Evolutionary conservation across 2,797 vertebrate genomes (phyloP), one percentile per base, ranked within the genome.

Genomic region (Sebastes glaucus): DNA sequence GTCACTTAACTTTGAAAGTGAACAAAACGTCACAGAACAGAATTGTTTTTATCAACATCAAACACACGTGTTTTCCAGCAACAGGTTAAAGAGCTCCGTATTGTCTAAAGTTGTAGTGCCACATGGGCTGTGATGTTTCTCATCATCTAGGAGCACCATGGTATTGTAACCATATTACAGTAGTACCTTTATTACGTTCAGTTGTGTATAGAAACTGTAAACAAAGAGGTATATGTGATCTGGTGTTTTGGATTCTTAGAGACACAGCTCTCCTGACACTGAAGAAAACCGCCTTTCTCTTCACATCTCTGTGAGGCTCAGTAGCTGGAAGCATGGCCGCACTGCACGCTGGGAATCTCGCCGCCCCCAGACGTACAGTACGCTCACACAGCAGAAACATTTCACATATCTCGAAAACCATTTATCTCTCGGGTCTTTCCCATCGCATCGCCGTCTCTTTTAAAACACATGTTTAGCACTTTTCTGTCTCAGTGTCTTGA

Each of bases 161-260:
- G 95, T 97, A 95, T 97, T 97, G 96, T 96, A 95, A 94, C 95
- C 95, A 96, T 97, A 96, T 96, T 97, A 99, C 98, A 99, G 98
- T 98, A 99, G 98, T 99, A 98, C 97, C 97, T 96, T 95, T 93
- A 94, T 96, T 89, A 95, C 91, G 94, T 97, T 97, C 97, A 97
- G 96, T 96, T 97, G 96, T 96, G 95, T 97, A 96, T 97, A 97
- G 96, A 96, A 97, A 97, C 97, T 97, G 97, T 98, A 98, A 99
- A 98, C 97, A 97, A 98, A 97, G 98, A 99, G 97, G 97, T 99
- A 98, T 97, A 94, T 97, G 96, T 95, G 94, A 97, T 96, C 96
- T 97, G 96, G 94, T 95, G 94, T 96, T 96, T 95, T 94, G 97
- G 96, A 97, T 97, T 97, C 78, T 93, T 96, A 94, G 92, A 97